Evolutionary conservation across 2,797 vertebrate genomes (phyloP), one percentile per base, ranked within the genome.

Genomic region (Pelodytes ibericus): DNA sequence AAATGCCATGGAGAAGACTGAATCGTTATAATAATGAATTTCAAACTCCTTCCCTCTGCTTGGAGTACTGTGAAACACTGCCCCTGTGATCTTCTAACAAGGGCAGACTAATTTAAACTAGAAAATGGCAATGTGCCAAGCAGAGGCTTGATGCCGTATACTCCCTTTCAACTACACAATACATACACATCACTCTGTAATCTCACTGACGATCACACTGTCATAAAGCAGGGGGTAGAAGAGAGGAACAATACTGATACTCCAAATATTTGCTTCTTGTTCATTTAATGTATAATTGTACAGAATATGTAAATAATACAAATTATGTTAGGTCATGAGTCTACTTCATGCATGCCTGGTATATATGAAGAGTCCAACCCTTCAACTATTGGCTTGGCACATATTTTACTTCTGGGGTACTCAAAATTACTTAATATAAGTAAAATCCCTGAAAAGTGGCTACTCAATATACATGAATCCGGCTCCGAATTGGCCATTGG

Each of bases 31-130:
- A 60, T 7, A 44, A 71, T 47, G 18, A 2, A 47, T 10, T 30
- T 33, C 24, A 25, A 18, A 7, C 15, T 22, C 24, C 22, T 53
- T 58, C 41, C n/a, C 29, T 11, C 18, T 57, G 13, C n/a, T n/a
- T 20, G 13, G 1, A 33, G 63, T 24, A 66, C 22, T 5, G 18
- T 36, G 16, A 24, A 64, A 39, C 80, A 80, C 69, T 80, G 79
- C 80, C 11, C 20, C 82, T 7, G 8, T 62, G 67, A 41, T 70
- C 78, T 84, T 27, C 5, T 53, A 58, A 36, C 51, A 30, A 27
- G 81, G 60, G 59, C 65, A 72, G 71, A 80, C 65, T 3, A 16
- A 60, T 71, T 82, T 82, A 71, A 85, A 82, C 72, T 75, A 78
- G 82, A 81, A 69, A 30, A 0, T 75, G 77, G 83, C 80, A 26